These are phyloP conservation scores for Myotis myotis DNA, from an alignment of 2,797 vertebrate species.

Conservation along the genomic window DNA sequence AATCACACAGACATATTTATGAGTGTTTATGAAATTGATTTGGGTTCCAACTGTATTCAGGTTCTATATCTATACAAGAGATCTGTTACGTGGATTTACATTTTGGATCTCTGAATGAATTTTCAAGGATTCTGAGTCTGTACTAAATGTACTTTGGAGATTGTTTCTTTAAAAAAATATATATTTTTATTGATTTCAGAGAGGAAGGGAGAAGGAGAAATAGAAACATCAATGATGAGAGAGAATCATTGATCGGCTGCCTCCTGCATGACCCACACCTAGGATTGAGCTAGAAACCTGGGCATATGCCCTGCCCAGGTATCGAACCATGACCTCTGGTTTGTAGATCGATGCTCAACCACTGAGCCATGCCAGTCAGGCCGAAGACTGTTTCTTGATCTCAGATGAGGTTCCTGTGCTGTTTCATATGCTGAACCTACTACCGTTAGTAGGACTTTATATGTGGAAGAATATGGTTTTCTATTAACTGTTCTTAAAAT, in stretches of 20 bases:
- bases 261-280: no score
- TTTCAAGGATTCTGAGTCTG: neutral
- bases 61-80: conserved; percentile 26
- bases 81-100: conserved; percentile 1
- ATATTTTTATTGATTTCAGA: no score
- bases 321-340: no score
- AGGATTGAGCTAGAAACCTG: no score
- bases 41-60: conserved; percentile 19
- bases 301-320: no score
- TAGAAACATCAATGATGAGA: no score
- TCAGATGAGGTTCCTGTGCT: neutral
- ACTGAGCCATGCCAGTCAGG: no score
- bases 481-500: neutral
- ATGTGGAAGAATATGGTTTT: neutral
- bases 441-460: neutral
- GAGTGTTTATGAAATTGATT: conserved; percentile 59
- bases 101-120: conserved; percentile 30
- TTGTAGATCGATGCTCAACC: no score
- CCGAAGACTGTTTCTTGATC: neutral
- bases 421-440: neutral
- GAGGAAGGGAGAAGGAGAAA: no score
- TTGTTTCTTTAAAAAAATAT: neutral
- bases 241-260: no score
- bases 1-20: conserved; percentile 65
- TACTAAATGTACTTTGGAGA: neutral